These are phyloP conservation scores for Ctenomys sociabilis DNA, from an alignment of 2,113 vertebrate genomes.

Conservation along the genomic window DNA sequence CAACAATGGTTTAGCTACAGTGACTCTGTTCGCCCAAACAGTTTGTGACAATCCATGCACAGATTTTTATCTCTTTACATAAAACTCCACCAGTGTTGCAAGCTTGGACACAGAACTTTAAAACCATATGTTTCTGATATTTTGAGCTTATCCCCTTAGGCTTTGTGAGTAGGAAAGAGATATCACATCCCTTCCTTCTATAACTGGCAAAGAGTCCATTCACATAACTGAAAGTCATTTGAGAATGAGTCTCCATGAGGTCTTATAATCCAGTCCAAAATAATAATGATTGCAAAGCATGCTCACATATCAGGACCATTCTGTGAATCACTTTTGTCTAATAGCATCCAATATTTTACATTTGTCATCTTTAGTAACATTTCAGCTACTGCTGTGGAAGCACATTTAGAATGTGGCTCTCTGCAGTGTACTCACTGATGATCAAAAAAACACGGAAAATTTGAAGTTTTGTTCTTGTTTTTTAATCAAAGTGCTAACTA, in stretches of 20 bases:
- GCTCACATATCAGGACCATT: neutral
- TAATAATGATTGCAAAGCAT: neutral
- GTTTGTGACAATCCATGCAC: slow-evolving; percentile 88
- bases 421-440: neutral
- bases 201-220: slow-evolving; percentile 60
- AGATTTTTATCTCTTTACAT: slow-evolving; percentile 92
- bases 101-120: slow-evolving; percentile 85
- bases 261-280: slow-evolving; percentile 13
- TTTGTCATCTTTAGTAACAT: neutral
- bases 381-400: slow-evolving; percentile 9
- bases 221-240: slow-evolving; percentile 53
- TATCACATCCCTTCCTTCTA: slow-evolving; percentile 61
- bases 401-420: neutral
- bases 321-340: neutral
- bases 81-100: slow-evolving; percentile 87
- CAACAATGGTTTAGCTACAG: slow-evolving; percentile 89
- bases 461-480: neutral
- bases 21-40: slow-evolving; percentile 87
- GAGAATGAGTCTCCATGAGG: slow-evolving; percentile 6
- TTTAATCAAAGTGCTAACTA: neutral
- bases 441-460: slow-evolving; percentile 15
- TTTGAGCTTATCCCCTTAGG: slow-evolving; percentile 76
- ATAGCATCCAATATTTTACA: neutral
- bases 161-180: slow-evolving; percentile 74
- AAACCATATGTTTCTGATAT: slow-evolving; percentile 91